phyloP scores from a whole-genome alignment of 2,888 invertebrate species.

The Petrolisthes cinctipes region DNA sequence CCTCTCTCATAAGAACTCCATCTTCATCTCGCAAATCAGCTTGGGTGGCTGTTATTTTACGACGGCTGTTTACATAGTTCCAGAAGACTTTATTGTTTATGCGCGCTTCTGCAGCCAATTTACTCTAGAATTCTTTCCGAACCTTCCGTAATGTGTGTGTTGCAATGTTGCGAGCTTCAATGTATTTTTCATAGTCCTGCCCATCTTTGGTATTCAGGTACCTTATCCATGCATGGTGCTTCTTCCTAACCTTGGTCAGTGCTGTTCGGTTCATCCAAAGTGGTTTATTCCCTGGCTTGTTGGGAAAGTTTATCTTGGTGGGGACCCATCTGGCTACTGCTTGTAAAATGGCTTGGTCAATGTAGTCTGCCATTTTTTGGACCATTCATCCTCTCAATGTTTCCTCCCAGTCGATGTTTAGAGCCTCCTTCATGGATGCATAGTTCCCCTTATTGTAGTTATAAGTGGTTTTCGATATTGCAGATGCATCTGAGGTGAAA shows the following conservation, averaged over 20 bases:
- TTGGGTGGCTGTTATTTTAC: not conserved
- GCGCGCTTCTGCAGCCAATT: not conserved
- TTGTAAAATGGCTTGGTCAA: not conserved
- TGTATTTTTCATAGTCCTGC: not conserved
- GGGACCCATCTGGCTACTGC: not conserved
- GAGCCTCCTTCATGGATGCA: not conserved
- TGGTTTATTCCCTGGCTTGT: not conserved
- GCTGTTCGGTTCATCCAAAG: slow-evolving; percentile 1
- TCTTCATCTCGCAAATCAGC: not conserved
- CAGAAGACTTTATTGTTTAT: slow-evolving; percentile 15
- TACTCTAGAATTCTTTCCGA: not conserved
- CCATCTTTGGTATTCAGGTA: slow-evolving; percentile 4
- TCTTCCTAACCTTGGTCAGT: not conserved
- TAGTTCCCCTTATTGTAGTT: slow-evolving; percentile 19
- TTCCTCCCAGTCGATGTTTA: not conserved
- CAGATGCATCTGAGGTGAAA: not conserved
- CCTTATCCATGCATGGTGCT: not conserved
- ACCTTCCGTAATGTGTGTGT: not conserved
- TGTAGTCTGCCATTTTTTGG: not conserved
- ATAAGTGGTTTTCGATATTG: not conserved
- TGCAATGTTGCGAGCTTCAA: not conserved
- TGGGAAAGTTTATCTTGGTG: not conserved
- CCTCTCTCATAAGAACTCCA: not conserved
- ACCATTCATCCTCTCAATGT: not conserved
- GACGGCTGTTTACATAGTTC: slow-evolving; percentile 14